These are phyloP conservation scores for Drosophila rhopaloa DNA, from an alignment of 1,140 invertebrate genomes.

Conservation along the genomic window DNA sequence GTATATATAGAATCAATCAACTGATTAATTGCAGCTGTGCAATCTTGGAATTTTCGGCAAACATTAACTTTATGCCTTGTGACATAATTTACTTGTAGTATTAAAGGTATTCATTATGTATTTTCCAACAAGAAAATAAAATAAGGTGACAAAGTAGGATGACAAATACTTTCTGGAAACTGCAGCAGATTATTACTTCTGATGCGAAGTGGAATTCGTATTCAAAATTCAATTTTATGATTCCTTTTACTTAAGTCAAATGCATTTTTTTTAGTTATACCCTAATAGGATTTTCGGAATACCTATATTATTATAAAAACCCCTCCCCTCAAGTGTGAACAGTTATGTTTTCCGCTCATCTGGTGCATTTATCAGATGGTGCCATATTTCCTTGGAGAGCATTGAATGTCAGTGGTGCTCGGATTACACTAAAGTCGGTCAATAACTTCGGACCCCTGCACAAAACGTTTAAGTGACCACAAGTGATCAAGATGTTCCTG, in stretches of 20 bases:
- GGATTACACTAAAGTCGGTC: constrained; percentile 76
- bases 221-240: too few species aligned
- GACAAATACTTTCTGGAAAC: too few species aligned
- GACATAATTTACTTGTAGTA: constrained; percentile 3
- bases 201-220: too few species aligned
- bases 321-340: constrained; percentile 22
- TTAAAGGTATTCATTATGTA: not conserved
- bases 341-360: constrained; percentile 45
- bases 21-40: constrained; percentile 34
- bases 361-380: constrained; percentile 48
- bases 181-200: too few species aligned
- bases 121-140: not conserved
- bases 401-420: constrained; percentile 69
- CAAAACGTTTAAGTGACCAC: constrained; percentile 65
- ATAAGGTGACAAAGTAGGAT: not conserved
- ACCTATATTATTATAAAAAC: not conserved
- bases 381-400: constrained; percentile 43
- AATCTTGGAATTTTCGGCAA: not conserved
- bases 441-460: constrained; percentile 65
- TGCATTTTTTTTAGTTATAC: too few species aligned
- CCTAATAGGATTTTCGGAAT: too few species aligned
- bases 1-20: constrained; percentile 20
- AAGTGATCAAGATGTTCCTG: constrained; percentile 48
- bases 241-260: too few species aligned
- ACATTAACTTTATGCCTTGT: constrained; percentile 1